phyloP scores from a whole-genome alignment of 2,888 invertebrate genomes.

The Dugesia japonica region DNA sequence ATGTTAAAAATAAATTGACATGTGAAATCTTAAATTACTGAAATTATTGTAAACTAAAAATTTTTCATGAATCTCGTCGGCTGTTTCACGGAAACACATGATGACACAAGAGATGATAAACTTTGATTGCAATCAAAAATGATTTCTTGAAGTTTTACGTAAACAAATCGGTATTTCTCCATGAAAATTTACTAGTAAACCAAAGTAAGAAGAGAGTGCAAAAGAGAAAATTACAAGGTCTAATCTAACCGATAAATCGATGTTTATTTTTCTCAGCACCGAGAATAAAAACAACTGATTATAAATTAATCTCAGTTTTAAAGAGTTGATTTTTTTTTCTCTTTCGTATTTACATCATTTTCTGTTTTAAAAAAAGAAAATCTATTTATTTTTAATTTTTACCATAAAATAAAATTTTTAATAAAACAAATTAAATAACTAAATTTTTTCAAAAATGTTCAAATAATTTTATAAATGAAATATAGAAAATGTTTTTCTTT shows the following conservation, averaged over 20 bases:
- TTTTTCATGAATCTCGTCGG: constrained; percentile 12
- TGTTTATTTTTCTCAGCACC: constrained; percentile 20
- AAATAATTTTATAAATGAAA: too few species aligned
- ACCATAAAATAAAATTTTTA: too few species aligned
- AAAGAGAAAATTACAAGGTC: background rate
- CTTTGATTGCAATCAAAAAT: constrained; percentile 20
- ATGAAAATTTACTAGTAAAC: background rate
- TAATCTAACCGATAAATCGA: constrained; percentile 20
- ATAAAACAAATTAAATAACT: too few species aligned
- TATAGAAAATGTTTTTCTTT: too few species aligned
- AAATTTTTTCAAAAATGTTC: too few species aligned
- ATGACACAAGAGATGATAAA: constrained; percentile 20
- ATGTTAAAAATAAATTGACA: background rate
- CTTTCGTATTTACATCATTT: background rate
- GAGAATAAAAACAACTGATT: background rate
- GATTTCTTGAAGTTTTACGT: constrained; percentile 20
- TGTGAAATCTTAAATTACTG: constrained; percentile 7
- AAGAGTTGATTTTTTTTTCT: background rate
- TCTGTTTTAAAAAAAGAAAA: background rate
- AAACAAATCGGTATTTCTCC: constrained; percentile 9
- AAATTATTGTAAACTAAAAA: constrained; percentile 16
- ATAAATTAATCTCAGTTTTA: background rate
- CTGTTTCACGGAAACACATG: background rate
- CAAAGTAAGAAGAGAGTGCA: background rate
- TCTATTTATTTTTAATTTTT: too few species aligned